These are phyloP conservation scores for Bubalus kerabau DNA, from an alignment of 2,113 vertebrate genomes.

Conservation along the genomic window DNA sequence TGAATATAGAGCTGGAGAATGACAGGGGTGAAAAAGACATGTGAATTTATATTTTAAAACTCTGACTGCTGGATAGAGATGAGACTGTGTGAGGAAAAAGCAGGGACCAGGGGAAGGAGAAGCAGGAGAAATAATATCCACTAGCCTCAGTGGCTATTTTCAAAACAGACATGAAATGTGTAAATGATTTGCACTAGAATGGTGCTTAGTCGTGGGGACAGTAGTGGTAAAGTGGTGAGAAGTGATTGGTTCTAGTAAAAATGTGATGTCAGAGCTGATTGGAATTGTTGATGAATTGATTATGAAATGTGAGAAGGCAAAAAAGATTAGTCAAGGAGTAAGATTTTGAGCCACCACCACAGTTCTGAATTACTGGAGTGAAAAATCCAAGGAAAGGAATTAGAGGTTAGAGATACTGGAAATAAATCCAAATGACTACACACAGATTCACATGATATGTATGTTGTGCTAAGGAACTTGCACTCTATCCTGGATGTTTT, in stretches of 20 bases:
- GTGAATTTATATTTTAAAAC: not conserved
- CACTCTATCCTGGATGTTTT: not conserved
- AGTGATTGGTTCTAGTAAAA: not conserved
- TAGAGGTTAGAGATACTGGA: not conserved
- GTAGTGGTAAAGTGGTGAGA: not conserved
- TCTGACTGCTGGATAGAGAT: not conserved
- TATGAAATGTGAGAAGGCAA: not conserved
- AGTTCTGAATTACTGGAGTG: not conserved
- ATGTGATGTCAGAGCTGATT: not conserved
- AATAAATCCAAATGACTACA: not conserved
- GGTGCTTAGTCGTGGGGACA: not conserved
- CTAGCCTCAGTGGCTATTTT: not conserved
- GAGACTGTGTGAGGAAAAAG: not conserved
- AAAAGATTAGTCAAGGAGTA: not conserved
- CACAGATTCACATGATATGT: not conserved
- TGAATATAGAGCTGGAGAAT: not conserved
- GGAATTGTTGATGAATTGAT: not conserved
- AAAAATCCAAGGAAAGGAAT: not conserved
- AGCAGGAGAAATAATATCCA: not conserved
- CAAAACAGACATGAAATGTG: not conserved
- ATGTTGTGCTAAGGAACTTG: not conserved
- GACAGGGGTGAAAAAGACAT: not conserved
- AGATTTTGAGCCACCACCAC: not conserved
- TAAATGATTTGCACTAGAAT: not conserved
- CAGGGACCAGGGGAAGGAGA: not conserved